phyloP scores from a whole-genome alignment of 2,888 invertebrate species.

The Ferrisia virgata region DNA sequence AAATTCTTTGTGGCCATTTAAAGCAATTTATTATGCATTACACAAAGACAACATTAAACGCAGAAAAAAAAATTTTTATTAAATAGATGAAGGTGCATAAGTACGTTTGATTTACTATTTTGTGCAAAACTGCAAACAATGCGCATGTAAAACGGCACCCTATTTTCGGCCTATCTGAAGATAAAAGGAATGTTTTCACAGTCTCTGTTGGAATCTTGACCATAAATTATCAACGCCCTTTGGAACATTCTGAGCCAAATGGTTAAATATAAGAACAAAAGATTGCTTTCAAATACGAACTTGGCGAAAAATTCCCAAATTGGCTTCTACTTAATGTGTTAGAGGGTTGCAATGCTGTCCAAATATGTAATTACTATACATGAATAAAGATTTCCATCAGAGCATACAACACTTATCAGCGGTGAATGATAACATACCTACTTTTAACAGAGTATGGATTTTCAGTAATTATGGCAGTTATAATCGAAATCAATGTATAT shows the following conservation, averaged over 20 bases:
- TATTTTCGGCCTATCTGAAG: neutral
- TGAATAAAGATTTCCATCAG: neutral
- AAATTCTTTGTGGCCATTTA: slow-evolving; percentile 10
- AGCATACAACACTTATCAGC: neutral
- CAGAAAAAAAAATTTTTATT: neutral
- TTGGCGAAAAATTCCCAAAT: neutral
- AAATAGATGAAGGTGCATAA: neutral
- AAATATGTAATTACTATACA: too few species aligned
- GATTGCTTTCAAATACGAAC: neutral
- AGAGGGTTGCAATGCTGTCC: neutral
- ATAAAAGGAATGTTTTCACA: slow-evolving; percentile 7
- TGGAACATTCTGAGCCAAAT: neutral
- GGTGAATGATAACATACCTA: neutral
- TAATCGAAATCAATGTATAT: too few species aligned
- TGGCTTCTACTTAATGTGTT: neutral
- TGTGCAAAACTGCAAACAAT: slow-evolving; percentile 24
- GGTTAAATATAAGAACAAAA: slow-evolving; percentile 22
- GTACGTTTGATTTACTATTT: slow-evolving; percentile 28
- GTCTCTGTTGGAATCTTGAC: slow-evolving; percentile 28
- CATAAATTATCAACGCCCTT: slow-evolving; percentile 30
- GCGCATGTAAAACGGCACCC: slow-evolving; percentile 10
- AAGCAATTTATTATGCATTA: neutral
- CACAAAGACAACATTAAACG: neutral
- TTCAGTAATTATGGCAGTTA: too few species aligned
- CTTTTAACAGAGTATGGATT: too few species aligned